Percentiles rank a stretch among this genome's conserved stretches.
Conservation (phyloP, 2,888 invertebrate species). For the Germaria angustata region DNA sequence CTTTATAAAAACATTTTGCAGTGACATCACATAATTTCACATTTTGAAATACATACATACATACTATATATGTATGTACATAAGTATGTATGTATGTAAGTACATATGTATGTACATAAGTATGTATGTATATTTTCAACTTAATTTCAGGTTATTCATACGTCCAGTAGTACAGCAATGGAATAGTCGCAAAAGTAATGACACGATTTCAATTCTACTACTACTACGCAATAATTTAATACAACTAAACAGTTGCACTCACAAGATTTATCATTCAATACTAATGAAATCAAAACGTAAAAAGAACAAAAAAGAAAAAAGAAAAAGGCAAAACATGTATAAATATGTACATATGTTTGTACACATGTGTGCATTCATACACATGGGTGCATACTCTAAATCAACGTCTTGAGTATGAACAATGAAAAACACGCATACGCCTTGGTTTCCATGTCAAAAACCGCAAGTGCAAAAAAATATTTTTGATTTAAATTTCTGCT, state of each 20-base stretch:
- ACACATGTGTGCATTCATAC: background rate
- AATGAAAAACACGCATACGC: conserved; percentile 74
- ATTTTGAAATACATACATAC: too few species aligned
- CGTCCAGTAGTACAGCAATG: conserved; percentile 49
- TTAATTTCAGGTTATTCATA: conserved; percentile 64
- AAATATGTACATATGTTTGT: too few species aligned
- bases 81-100: conserved; percentile 16
- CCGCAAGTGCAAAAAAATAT: background rate
- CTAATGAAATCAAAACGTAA: background rate
- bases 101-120: background rate
- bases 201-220: conserved; percentile 22
- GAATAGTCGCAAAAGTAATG: background rate
- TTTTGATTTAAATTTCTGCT: background rate
- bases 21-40: conserved; percentile 24
- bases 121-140: conserved; percentile 6
- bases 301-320: conserved; percentile 18
- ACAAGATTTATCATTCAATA: background rate
- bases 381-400: background rate
- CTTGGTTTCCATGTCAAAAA: conserved; percentile 70
- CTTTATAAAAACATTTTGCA: too few species aligned
- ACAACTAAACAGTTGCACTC: background rate
- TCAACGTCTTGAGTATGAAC: conserved; percentile 32
- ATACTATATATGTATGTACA: background rate
- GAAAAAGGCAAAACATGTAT: background rate
- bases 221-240: conserved; percentile 40